Percentiles rank a stretch among this genome's conserved stretches.
phyloP scores from a whole-genome alignment of 2,888 invertebrate genomes.

The Xylocampa areola region DNA sequence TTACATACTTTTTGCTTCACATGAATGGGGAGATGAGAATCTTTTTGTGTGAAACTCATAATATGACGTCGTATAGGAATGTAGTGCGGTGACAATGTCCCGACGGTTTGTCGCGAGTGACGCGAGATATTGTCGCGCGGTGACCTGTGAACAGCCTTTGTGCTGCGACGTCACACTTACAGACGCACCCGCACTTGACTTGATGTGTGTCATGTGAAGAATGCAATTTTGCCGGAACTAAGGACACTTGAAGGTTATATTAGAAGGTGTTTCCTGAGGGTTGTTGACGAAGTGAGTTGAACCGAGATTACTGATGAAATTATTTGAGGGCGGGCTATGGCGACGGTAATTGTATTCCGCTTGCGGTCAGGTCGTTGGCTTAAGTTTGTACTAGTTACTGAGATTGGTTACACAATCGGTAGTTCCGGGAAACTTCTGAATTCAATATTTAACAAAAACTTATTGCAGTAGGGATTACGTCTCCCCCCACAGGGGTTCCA shows the following conservation, averaged over 20 bases:
- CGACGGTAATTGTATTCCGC: constrained; percentile 17
- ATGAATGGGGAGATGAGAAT: constrained; percentile 29
- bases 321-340: constrained; percentile 16
- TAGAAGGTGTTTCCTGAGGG: constrained; percentile 1
- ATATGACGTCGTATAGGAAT: constrained; percentile 26
- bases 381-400: constrained; percentile 12
- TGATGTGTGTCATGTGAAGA: constrained; percentile 19
- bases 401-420: neutral
- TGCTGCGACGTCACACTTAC: constrained; percentile 16
- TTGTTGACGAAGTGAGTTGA: constrained; percentile 16
- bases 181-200: constrained; percentile 18
- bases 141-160: constrained; percentile 34
- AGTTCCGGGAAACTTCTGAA: neutral
- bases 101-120: constrained; percentile 24
- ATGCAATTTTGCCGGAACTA: constrained; percentile 35
- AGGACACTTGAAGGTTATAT: constrained; percentile 8
- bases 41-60: constrained; percentile 48
- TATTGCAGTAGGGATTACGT: no score
- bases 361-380: constrained; percentile 34
- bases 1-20: constrained; percentile 27
- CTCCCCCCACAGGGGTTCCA: no score
- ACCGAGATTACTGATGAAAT: constrained; percentile 24
- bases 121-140: constrained; percentile 23
- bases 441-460: neutral
- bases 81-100: constrained; percentile 19